Conservation (phyloP, 2,113 vertebrate genomes). For the Peucedramus taeniatus region DNA sequence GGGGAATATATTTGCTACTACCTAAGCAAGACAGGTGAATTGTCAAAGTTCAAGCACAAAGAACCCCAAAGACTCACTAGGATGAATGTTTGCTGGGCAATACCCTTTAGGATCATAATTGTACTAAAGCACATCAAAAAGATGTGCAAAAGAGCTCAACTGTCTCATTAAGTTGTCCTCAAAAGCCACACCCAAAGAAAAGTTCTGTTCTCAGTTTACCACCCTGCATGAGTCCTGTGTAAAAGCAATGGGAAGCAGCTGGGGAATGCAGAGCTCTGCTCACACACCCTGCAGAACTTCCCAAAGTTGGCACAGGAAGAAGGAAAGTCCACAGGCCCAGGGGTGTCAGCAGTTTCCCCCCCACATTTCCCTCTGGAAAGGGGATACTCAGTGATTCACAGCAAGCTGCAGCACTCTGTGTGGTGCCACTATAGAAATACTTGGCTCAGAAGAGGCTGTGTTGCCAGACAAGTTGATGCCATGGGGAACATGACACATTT, state of each 20-base stretch:
- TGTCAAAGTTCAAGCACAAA: neutral
- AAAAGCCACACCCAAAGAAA: neutral
- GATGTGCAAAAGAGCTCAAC: neutral
- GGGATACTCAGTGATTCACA: neutral
- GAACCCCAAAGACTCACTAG: neutral
- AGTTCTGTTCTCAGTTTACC: neutral
- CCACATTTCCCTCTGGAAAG: neutral
- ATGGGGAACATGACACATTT: neutral
- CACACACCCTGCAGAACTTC: neutral
- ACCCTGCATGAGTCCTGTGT: accelerated
- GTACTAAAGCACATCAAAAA: neutral
- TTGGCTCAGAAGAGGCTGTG: neutral
- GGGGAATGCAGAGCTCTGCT: neutral
- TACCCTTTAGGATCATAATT: neutral
- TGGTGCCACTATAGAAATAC: neutral
- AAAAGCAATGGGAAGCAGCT: neutral
- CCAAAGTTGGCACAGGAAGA: neutral
- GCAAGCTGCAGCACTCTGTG: neutral
- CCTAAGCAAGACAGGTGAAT: neutral
- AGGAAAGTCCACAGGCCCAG: neutral
- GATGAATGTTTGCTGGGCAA: neutral
- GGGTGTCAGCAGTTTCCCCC: neutral
- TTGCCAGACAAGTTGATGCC: neutral
- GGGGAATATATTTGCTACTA: neutral
- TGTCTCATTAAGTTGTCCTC: neutral